phyloP scores from a whole-genome alignment of 2,888 invertebrate genomes.

The Nesidiocoris tenuis region DNA sequence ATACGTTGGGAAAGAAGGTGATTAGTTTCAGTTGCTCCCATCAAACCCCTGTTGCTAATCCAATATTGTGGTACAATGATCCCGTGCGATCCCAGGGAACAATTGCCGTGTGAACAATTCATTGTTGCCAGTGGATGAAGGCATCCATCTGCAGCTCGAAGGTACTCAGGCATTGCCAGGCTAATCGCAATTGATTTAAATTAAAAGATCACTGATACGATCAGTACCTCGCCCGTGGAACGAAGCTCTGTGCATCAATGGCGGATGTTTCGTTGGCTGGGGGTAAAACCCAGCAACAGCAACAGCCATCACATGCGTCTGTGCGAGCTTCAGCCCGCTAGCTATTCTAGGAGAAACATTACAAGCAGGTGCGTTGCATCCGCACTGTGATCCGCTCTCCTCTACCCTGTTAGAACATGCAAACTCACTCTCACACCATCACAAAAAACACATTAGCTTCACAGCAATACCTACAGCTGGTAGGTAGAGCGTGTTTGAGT shows the following conservation, averaged over 20 bases:
- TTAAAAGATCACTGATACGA: too few relatives aligned
- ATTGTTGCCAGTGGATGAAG: too few relatives aligned
- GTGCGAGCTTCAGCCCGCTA: conserved; percentile 69
- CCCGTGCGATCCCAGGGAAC: too few relatives aligned
- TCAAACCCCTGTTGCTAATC: too few relatives aligned
- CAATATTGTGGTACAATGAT: too few relatives aligned
- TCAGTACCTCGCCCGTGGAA: conserved; percentile 67
- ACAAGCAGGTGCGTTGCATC: conserved; percentile 32
- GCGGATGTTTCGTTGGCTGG: conserved; percentile 54
- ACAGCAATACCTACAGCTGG: background rate
- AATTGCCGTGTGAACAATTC: too few relatives aligned
- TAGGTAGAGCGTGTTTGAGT: background rate
- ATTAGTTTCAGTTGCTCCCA: too few relatives aligned
- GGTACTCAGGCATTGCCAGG: too few relatives aligned
- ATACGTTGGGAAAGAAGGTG: too few relatives aligned
- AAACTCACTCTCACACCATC: conserved; percentile 31
- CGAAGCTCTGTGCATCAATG: conserved; percentile 61
- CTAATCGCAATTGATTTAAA: too few relatives aligned
- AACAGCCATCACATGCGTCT: conserved; percentile 70
- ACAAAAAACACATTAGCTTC: background rate
- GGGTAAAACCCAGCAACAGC: conserved; percentile 68
- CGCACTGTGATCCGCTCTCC: conserved; percentile 48
- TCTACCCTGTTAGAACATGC: conserved; percentile 48
- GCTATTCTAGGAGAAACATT: conserved; percentile 59
- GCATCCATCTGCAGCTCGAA: too few relatives aligned